Conservation (phyloP, 2,797 vertebrate species). For the Hoplostethus mediterraneus region DNA sequence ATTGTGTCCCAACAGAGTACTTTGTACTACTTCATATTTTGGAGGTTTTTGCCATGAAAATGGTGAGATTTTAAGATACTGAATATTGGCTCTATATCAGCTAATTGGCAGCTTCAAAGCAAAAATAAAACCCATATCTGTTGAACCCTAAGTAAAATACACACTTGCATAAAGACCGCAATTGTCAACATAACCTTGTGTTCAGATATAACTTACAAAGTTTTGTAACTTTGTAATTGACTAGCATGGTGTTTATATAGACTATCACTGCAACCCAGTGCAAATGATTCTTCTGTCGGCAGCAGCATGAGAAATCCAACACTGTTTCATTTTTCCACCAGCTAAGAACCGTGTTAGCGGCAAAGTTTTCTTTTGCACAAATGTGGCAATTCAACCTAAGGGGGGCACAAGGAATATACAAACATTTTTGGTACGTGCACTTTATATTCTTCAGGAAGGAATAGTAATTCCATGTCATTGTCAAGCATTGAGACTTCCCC, state of each 20-base stretch:
- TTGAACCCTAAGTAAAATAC: background rate
- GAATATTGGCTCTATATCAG: background rate
- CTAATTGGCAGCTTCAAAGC: background rate
- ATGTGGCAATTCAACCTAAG: constrained; percentile 24
- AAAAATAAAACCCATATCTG: background rate
- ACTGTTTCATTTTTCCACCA: constrained; percentile 16
- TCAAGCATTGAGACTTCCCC: background rate
- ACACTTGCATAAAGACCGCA: background rate
- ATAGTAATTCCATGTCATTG: constrained; percentile 24
- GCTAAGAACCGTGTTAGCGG: constrained; percentile 14
- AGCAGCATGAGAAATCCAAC: constrained; percentile 38
- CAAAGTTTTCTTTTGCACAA: constrained; percentile 16
- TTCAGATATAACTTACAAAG: constrained; percentile 7
- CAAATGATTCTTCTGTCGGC: constrained; percentile 39
- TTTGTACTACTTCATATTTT: too few species aligned
- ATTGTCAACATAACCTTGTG: background rate
- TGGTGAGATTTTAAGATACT: too few species aligned
- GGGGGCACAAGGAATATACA: background rate
- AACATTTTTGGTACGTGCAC: constrained; percentile 12
- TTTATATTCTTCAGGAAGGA: constrained; percentile 34
- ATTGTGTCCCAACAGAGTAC: too few species aligned
- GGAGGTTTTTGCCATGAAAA: too few species aligned
- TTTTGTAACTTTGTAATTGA: background rate
- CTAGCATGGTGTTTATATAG: constrained; percentile 34
- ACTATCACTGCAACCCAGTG: constrained; percentile 46